Base-by-base conservation (phyloP, 2,888 invertebrate genomes). In the Drosophila pseudotakahashii region DNA sequence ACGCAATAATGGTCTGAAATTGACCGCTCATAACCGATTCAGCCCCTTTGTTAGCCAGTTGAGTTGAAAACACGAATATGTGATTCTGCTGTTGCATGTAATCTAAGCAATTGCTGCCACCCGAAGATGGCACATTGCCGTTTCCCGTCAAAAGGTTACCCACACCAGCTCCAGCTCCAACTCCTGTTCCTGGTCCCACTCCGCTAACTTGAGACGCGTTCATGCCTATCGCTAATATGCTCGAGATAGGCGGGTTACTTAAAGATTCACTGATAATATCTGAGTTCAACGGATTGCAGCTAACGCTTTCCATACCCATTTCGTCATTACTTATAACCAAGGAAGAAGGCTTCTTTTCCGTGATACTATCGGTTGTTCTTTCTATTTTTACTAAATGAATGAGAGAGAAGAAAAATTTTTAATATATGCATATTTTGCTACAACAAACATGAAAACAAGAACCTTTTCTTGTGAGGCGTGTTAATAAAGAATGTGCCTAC, bases 21-120 rank as follows among this genome's bases (percentile, higher is more conserved):
- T 97, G 97, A 2, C 98, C 97, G 73, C 96, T 96, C 72, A 97
- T 93, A 13, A 98, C 98, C 13, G 97, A 95, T 88, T 99, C 98
- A 0, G 98, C 98, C 6, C 98, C 98, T 90, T 97, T 96, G 92
- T 99, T 99, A 4, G 98, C 99, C 92, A 98, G 93, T 88, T 95
- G 93, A 9, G 99, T 98, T 23, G 98, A 97, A 93, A 99, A 99
- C 81, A 99, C 98, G 94, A 98, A 99, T 91, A 99, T 98, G 92
- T 98, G 98, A 93, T 97, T 98, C 93, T 98, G 98, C 93, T 99
- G 98, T 93, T 98, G 97, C 96, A 96, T 96, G 88, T 96, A 96
- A 61, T 92, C 92, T 76, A 91, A 72, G n/a, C 86, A 76, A 57
- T 75, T 87, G 7, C 76, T 76, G 7, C 72, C n/a, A 7, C 62